Conservation (phyloP, 2,888 invertebrate species). For the Aleiodes leptofemur region DNA sequence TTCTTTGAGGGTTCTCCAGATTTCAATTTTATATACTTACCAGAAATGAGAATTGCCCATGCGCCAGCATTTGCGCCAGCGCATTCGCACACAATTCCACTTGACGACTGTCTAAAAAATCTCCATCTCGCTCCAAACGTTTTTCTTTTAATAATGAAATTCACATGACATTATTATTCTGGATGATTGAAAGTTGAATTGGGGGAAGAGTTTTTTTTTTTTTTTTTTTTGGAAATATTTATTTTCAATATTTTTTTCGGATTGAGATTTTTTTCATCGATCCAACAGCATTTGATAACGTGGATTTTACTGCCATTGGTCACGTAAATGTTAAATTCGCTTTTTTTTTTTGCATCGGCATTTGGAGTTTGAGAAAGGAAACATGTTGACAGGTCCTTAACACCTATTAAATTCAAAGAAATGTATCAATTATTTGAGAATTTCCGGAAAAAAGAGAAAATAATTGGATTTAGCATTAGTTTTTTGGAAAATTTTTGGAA, state of each 20-base stretch:
- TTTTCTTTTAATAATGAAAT: not conserved
- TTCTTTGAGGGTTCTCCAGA: not conserved
- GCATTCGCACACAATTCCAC: constrained; percentile 38
- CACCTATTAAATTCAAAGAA: no score
- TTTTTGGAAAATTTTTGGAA: no score
- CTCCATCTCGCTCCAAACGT: not conserved
- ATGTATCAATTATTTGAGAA: no score
- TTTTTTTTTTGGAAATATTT: not conserved
- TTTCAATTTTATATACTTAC: constrained; percentile 20
- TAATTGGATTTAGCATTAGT: no score
- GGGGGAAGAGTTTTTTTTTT: no score
- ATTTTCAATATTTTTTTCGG: not conserved
- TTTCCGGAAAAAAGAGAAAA: no score
- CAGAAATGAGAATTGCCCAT: constrained; percentile 25
- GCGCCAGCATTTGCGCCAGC: constrained; percentile 48
- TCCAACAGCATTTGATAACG: constrained; percentile 7
- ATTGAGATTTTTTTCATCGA: constrained; percentile 2
- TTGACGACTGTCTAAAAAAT: constrained; percentile 42
- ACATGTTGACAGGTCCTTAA: no score
- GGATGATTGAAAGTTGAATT: not conserved
- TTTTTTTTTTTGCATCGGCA: not conserved
- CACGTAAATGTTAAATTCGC: not conserved
- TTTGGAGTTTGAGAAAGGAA: not conserved
- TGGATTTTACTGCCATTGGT: constrained; percentile 19
- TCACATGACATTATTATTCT: not conserved